A percentile compares a stretch with the other conserved stretches of the same genome.
These are phyloP conservation scores for Alligator mississippiensis DNA, from an alignment of 2,113 vertebrate genomes.

Conservation along the genomic window DNA sequence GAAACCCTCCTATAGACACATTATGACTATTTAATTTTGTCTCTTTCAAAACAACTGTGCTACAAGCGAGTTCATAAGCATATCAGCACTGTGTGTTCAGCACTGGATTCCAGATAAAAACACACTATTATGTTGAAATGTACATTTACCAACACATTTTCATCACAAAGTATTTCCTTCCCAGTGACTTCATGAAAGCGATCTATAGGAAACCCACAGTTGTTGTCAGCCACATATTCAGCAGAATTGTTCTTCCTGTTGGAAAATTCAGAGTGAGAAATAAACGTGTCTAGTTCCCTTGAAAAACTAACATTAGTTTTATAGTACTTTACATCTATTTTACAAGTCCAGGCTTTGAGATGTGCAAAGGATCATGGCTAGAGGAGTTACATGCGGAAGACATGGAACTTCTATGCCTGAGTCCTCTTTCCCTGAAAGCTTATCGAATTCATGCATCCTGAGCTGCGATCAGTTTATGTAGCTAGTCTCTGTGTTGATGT, in stretches of 20 bases:
- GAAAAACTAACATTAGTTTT: not conserved
- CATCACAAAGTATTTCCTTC: not conserved
- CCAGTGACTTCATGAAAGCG: not conserved
- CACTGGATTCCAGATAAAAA: not conserved
- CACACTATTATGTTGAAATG: fast-evolving
- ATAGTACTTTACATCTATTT: not conserved
- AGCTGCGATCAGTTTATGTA: not conserved
- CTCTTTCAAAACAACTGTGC: not conserved
- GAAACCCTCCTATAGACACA: not conserved
- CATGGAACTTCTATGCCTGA: not conserved
- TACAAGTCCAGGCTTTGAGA: not conserved
- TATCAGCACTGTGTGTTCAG: not conserved
- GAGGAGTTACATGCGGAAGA: not conserved
- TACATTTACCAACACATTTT: not conserved
- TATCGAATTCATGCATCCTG: not conserved
- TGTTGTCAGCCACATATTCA: not conserved
- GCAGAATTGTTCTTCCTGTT: not conserved
- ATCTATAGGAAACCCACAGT: not conserved
- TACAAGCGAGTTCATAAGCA: too few species aligned
- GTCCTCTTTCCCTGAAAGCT: not conserved
- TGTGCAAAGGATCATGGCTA: not conserved
- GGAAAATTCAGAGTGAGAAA: not conserved
- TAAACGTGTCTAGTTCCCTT: not conserved
- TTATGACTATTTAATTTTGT: not conserved
- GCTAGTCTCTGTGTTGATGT: too few species aligned